These are phyloP conservation scores for Apostichopus leukothele DNA, from an alignment of 53 echinoderm and acorn worm genomes.

Conservation along the genomic window DNA sequence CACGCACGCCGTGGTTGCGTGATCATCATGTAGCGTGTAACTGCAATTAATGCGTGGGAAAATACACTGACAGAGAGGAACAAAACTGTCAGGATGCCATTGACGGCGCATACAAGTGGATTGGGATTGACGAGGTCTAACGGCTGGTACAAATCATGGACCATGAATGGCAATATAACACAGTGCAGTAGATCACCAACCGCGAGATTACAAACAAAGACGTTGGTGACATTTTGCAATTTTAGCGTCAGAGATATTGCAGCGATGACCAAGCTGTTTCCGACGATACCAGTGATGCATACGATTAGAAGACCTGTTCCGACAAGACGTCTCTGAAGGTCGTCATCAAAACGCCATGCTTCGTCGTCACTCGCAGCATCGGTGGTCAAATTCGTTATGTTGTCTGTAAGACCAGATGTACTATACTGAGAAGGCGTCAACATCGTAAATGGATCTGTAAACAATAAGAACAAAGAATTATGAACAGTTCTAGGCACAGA, in stretches of 20 bases:
- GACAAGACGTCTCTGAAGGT: background rate
- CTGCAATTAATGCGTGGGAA: constrained; percentile 19
- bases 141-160: constrained; percentile 18
- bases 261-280: constrained; percentile 18
- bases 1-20: background rate
- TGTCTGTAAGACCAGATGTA: background rate
- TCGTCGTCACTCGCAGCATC: background rate
- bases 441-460: too few species aligned
- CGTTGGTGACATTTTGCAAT: constrained; percentile 34
- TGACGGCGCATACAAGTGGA: background rate
- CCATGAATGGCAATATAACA: constrained; percentile 8
- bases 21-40: constrained; percentile 15
- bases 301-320: constrained; percentile 38
- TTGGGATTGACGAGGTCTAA: background rate
- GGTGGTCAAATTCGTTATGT: background rate
- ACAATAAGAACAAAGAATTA: too few species aligned
- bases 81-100: constrained; percentile 1
- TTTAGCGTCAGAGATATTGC: constrained; percentile 21
- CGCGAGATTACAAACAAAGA: constrained; percentile 18
- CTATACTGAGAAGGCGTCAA: too few species aligned
- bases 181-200: constrained; percentile 38
- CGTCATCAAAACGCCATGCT: constrained; percentile 35
- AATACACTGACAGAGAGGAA: constrained; percentile 20
- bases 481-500: too few species aligned
- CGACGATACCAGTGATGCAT: constrained; percentile 5